Percentiles rank a stretch among this genome's conserved stretches.
phyloP scores from a whole-genome alignment of 2,113 vertebrate genomes.

The Harpagus bidentatus region DNA sequence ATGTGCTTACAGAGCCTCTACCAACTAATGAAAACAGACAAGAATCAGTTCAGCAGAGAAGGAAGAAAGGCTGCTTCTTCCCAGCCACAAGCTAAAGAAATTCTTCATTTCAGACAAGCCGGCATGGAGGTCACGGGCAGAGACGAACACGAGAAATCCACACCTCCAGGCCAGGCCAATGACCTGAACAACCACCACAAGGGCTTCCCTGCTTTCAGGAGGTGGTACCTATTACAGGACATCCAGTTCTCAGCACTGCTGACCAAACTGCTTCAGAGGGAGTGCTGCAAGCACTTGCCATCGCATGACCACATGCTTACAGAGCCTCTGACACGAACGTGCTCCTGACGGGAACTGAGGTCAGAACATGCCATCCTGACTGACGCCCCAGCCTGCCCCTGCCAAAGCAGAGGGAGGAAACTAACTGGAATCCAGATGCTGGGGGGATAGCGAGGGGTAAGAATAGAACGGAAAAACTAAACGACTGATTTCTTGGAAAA shows the following conservation, averaged over 20 bases:
- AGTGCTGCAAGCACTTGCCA: not conserved
- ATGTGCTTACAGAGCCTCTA: not conserved
- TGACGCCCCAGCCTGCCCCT: not conserved
- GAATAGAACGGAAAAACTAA: not conserved
- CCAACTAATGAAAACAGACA: not conserved
- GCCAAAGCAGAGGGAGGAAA: not conserved
- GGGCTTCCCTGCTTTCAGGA: not conserved
- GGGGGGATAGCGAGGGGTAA: not conserved
- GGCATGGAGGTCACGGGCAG: rapidly evolving
- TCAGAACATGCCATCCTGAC: not conserved
- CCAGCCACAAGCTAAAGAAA: not conserved
- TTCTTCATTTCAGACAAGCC: not conserved
- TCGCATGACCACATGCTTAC: not conserved
- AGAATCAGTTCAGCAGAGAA: not conserved
- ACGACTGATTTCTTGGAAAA: not conserved
- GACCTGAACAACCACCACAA: rapidly evolving
- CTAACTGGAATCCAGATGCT: not conserved
- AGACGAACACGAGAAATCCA: not conserved
- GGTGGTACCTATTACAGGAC: not conserved
- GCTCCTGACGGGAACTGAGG: not conserved
- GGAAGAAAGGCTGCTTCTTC: not conserved
- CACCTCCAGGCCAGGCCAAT: not conserved
- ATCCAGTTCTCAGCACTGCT: not conserved
- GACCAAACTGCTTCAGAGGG: not conserved
- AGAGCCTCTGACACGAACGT: not conserved